A percentile compares a stretch with the other conserved stretches of the same genome.
These are phyloP conservation scores for Albula goreensis DNA, from an alignment of 2,113 vertebrate species.

Conservation along the genomic window DNA sequence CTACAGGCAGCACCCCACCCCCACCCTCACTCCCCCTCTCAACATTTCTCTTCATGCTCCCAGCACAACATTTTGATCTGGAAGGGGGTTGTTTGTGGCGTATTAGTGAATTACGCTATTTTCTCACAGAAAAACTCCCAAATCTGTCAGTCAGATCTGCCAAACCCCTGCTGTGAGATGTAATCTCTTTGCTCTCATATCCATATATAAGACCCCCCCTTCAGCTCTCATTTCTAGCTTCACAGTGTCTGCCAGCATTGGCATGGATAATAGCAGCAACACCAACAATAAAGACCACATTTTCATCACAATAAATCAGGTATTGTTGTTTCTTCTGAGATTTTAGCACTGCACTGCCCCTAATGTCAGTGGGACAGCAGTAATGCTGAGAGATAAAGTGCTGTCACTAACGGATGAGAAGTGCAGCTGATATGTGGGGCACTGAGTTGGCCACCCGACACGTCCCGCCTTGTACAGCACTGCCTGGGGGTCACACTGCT, in stretches of 20 bases:
- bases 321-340: neutral
- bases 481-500: slow-evolving; percentile 23
- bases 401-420: neutral
- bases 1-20: neutral
- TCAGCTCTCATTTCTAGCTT: neutral
- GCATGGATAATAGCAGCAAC: neutral
- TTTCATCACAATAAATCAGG: neutral
- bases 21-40: neutral
- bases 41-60: neutral
- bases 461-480: neutral
- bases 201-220: neutral
- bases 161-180: neutral
- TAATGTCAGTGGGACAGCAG: neutral
- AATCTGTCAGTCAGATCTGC: neutral
- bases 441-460: slow-evolving; percentile 3
- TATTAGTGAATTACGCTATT: neutral
- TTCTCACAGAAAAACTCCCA: neutral
- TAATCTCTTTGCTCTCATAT: neutral
- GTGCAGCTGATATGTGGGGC: neutral
- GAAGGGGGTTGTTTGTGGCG: neutral
- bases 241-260: neutral
- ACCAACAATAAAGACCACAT: neutral
- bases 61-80: neutral
- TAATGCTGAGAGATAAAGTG: neutral
- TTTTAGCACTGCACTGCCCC: neutral